Percentiles rank a stretch among this genome's conserved stretches.
Conservation (phyloP, 2,888 invertebrate species). For the Pseudococcus longispinus region DNA sequence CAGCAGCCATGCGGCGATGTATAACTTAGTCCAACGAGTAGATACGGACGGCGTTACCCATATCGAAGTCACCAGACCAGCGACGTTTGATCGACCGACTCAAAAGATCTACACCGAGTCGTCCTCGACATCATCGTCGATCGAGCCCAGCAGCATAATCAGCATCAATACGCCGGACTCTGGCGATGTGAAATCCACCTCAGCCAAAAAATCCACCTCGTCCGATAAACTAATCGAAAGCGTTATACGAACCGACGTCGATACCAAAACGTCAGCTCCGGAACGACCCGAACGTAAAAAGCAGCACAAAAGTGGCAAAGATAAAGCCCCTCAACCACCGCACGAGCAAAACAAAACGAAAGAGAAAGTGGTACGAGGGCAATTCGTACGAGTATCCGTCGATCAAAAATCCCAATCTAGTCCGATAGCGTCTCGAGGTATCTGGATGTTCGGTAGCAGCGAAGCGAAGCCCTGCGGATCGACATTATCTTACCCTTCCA, state of each 20-base stretch:
- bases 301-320: conserved; percentile 54
- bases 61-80: conserved; percentile 63
- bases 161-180: conserved; percentile 63
- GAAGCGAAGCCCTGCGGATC: conserved; percentile 56
- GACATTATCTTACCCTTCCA: conserved; percentile 54
- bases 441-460: conserved; percentile 38
- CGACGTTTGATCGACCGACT: conserved; percentile 55
- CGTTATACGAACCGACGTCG: conserved; percentile 46
- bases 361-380: conserved; percentile 59
- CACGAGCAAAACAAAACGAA: conserved; percentile 39
- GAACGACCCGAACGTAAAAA: conserved; percentile 60
- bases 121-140: background rate
- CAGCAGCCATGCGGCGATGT: conserved; percentile 59
- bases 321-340: conserved; percentile 52
- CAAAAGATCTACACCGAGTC: background rate
- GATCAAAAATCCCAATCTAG: conserved; percentile 40
- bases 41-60: conserved; percentile 66
- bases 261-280: conserved; percentile 57
- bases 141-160: conserved; percentile 62
- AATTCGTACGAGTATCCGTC: conserved; percentile 58
- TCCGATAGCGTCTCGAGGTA: conserved; percentile 35
- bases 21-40: conserved; percentile 65
- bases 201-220: background rate
- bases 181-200: conserved; percentile 47
- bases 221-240: conserved; percentile 39